Percentiles rank a stretch among this genome's conserved stretches.
phyloP scores from a whole-genome alignment of 1,140 invertebrate genomes.

The Helicoverpa zea region DNA sequence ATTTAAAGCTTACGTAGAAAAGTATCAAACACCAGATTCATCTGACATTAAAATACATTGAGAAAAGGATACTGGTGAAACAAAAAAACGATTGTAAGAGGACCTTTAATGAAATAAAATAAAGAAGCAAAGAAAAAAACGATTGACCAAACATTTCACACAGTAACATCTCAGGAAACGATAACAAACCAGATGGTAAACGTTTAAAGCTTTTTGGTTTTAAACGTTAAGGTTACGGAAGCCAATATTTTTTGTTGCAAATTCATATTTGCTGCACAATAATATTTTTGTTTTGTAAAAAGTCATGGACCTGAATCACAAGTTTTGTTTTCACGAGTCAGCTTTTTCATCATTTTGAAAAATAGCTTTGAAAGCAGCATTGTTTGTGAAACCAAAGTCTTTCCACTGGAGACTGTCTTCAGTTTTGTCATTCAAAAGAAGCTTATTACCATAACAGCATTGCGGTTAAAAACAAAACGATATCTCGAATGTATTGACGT shows the following conservation, averaged over 20 bases:
- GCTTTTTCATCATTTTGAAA: slow-evolving; percentile 9
- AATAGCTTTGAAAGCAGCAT: slow-evolving; percentile 1
- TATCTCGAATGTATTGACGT: slow-evolving; percentile 63
- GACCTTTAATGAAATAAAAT: slow-evolving; percentile 2
- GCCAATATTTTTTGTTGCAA: background rate
- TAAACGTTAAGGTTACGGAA: slow-evolving; percentile 37
- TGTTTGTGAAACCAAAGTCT: slow-evolving; percentile 4
- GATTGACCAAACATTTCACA: slow-evolving; percentile 29
- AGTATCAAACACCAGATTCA: background rate
- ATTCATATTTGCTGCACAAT: no score
- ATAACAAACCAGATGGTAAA: slow-evolving; percentile 32
- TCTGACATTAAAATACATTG: background rate
- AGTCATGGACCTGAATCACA: background rate
- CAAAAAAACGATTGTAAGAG: no score
- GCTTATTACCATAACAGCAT: slow-evolving; percentile 41
- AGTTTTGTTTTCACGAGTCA: background rate
- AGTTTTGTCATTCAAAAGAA: slow-evolving; percentile 48
- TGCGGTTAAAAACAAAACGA: slow-evolving; percentile 56
- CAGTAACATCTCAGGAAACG: slow-evolving; percentile 21
- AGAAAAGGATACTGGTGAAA: background rate
- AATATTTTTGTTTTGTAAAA: no score
- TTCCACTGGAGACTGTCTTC: slow-evolving; percentile 14
- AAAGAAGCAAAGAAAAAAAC: slow-evolving; percentile 18
- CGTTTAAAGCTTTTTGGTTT: slow-evolving; percentile 35
- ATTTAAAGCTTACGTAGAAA: background rate